A percentile compares a stretch with the other conserved stretches of the same genome.
phyloP scores from a whole-genome alignment of 1,140 invertebrate genomes.

The Microvelia longipes region DNA sequence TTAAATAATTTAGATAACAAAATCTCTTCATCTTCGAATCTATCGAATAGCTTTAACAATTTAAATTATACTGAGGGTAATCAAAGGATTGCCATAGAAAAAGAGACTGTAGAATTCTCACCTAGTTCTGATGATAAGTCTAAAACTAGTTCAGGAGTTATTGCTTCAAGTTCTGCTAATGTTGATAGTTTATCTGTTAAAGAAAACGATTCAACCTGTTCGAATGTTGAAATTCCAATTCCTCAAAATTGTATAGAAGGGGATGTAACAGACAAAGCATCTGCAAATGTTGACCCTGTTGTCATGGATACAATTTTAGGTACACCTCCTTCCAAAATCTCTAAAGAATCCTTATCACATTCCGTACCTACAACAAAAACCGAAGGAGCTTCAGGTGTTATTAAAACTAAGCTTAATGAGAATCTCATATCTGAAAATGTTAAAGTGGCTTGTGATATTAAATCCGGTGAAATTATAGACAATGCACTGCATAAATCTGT shows the following conservation, averaged over 20 bases:
- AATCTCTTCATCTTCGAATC: not conserved
- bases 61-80: not conserved
- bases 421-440: not conserved
- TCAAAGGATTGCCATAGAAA: not conserved
- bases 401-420: not conserved
- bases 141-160: not conserved
- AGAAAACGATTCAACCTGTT: not conserved
- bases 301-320: slow-evolving; percentile 10
- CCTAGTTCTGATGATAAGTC: not conserved
- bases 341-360: not conserved
- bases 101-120: not conserved
- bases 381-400: no score
- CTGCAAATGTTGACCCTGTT: not conserved
- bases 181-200: not conserved
- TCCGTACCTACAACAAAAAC: not conserved
- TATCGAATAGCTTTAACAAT: not conserved
- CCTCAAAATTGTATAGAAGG: not conserved
- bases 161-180: not conserved
- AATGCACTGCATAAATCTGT: not conserved
- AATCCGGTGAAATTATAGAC: not conserved
- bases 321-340: not conserved
- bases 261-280: not conserved
- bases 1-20: not conserved
- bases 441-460: not conserved
- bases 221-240: not conserved